phyloP scores from a whole-genome alignment of 2,888 invertebrate species.

The Archips crataeganus region DNA sequence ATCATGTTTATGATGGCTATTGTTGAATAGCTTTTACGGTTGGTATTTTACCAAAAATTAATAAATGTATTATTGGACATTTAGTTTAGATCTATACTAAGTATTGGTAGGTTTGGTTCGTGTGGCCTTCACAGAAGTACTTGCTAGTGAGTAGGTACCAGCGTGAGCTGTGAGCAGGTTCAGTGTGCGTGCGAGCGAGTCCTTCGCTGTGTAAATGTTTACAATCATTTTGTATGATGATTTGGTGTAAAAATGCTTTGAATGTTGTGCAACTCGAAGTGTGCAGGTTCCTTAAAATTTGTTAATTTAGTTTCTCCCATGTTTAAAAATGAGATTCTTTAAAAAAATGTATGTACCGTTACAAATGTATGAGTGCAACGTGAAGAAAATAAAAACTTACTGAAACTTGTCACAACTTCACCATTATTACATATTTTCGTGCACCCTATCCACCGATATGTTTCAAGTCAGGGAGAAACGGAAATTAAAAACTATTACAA shows the following conservation, averaged over 20 bases:
- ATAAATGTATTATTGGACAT: conserved; percentile 22
- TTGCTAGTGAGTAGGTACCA: not conserved
- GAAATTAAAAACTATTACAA: not conserved
- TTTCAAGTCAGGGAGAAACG: not conserved
- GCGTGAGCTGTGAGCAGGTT: conserved; percentile 12
- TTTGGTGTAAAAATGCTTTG: conserved; percentile 68
- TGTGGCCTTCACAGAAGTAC: not conserved
- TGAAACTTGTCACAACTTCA: not conserved
- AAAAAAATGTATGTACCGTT: not conserved
- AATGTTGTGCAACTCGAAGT: conserved; percentile 64
- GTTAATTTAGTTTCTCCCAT: not conserved
- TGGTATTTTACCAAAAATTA: conserved; percentile 39
- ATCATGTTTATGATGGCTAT: conserved; percentile 30
- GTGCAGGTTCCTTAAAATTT: not conserved
- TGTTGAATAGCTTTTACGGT: conserved; percentile 26
- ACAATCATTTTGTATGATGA: conserved; percentile 63
- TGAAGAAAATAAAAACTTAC: not conserved
- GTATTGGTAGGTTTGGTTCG: conserved; percentile 12
- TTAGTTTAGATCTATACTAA: conserved; percentile 24
- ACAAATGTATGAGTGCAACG: not conserved
- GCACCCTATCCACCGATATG: not conserved
- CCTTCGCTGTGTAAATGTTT: conserved; percentile 45
- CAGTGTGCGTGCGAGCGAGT: conserved; percentile 34
- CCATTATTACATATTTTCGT: not conserved
- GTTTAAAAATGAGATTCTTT: not conserved